These are phyloP conservation scores for Arizona elegans DNA, from an alignment of 2,113 vertebrate genomes.

Conservation along the genomic window DNA sequence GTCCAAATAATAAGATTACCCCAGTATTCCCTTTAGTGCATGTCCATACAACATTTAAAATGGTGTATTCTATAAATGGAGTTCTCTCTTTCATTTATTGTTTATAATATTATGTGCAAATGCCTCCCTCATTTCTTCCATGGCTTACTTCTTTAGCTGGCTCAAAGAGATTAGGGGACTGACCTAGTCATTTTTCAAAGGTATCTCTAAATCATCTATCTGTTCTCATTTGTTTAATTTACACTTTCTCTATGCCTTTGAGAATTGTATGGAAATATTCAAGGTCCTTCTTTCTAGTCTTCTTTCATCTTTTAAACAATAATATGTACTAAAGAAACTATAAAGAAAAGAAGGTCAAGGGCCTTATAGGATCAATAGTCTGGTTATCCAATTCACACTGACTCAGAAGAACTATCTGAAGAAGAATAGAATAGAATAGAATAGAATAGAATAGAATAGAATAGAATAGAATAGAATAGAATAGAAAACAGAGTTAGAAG, in stretches of 20 bases:
- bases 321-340: neutral
- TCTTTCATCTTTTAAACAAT: neutral
- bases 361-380: neutral
- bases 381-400: neutral
- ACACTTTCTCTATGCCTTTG: neutral
- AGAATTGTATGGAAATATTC: conserved; percentile 4
- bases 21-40: neutral
- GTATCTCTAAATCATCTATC: neutral
- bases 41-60: neutral
- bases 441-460: no score
- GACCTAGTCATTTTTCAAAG: neutral
- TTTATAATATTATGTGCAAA: neutral
- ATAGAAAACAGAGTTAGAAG: no score
- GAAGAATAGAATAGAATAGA: neutral
- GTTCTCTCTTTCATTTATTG: neutral
- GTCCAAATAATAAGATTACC: neutral
- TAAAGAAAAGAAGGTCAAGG: neutral
- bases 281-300: accelerated
- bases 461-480: no score
- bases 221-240: neutral
- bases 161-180: neutral
- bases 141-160: neutral
- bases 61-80: neutral
- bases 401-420: neutral
- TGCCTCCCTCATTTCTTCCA: neutral